phyloP scores from a whole-genome alignment of 1,140 invertebrate species.

The Armadillidium nasatum region DNA sequence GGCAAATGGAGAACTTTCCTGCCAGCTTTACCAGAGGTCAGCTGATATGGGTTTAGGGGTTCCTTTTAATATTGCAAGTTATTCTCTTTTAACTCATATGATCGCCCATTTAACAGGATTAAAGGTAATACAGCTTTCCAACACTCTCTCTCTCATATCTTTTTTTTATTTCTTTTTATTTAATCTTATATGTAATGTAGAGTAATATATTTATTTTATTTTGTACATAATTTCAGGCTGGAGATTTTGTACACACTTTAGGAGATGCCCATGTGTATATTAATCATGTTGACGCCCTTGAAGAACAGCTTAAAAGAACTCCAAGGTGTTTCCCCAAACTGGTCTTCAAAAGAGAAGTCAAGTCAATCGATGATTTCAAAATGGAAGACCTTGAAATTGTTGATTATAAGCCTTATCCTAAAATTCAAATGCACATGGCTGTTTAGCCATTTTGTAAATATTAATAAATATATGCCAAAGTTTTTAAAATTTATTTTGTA shows the following conservation, averaged over 20 bases:
- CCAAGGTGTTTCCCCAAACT: slow-evolving; percentile 82
- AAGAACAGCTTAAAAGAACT: slow-evolving; percentile 72
- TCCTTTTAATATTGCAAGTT: slow-evolving; percentile 98
- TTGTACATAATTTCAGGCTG: slow-evolving; percentile 60
- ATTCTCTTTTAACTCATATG: slow-evolving; percentile 91
- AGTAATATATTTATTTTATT: slow-evolving; percentile 17
- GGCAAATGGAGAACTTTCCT: slow-evolving; percentile 66
- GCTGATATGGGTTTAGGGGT: slow-evolving; percentile 97
- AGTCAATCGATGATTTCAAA: slow-evolving; percentile 83
- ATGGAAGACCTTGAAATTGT: slow-evolving; percentile 82
- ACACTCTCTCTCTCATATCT: slow-evolving; percentile 17
- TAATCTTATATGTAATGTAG: background rate
- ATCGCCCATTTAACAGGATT: slow-evolving; percentile 89
- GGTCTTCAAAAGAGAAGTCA: slow-evolving; percentile 62
- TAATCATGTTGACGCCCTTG: slow-evolving; percentile 82
- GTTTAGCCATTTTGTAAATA: slow-evolving; percentile 57
- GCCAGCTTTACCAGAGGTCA: slow-evolving; percentile 92
- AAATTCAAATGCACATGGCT: slow-evolving; percentile 94
- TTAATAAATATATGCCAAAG: background rate
- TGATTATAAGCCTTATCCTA: slow-evolving; percentile 83
- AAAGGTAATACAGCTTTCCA: slow-evolving; percentile 58
- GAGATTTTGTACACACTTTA: slow-evolving; percentile 92
- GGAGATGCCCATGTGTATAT: slow-evolving; percentile 95
- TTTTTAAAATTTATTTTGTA: background rate
- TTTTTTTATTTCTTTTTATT: background rate